phyloP scores from a whole-genome alignment of 23 tunicate species.

The Styela clava region DNA sequence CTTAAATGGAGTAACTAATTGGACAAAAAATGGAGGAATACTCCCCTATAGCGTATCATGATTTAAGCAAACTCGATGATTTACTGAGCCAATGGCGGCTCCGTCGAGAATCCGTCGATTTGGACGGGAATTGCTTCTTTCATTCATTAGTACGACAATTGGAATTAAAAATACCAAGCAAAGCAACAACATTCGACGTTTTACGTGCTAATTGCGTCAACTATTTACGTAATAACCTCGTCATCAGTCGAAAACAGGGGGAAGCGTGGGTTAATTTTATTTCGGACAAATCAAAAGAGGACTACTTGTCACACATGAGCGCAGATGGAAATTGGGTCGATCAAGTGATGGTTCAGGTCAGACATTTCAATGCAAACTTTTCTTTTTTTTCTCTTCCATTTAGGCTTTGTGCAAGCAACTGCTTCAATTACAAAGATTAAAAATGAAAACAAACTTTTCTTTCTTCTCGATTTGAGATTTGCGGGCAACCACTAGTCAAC shows the following conservation, averaged over 20 bases:
- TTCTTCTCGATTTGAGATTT: no score
- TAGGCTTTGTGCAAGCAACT: no score
- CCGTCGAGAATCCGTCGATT: conserved; percentile 20
- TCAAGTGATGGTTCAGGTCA: conserved; percentile 40
- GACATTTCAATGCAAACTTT: background rate
- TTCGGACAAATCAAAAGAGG: conserved; percentile 30
- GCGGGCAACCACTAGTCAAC: no score
- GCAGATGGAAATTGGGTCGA: conserved; percentile 37
- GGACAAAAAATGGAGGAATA: background rate
- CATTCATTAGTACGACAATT: conserved; percentile 23
- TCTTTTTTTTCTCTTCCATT: background rate
- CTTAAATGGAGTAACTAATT: no score
- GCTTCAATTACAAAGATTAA: no score
- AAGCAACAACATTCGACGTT: background rate
- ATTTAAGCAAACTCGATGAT: conserved; percentile 19
- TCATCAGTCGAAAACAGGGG: conserved; percentile 15
- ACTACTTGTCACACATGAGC: conserved; percentile 36
- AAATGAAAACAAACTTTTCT: no score
- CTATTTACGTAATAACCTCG: conserved; percentile 30
- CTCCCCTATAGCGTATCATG: conserved; percentile 1
- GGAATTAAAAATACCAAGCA: background rate
- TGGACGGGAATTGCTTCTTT: conserved; percentile 65
- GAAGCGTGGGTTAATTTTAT: conserved; percentile 29
- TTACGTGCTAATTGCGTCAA: conserved; percentile 30
- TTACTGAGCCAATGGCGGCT: background rate